Base-by-base conservation (phyloP, 2,113 vertebrate species). In the Gambusia affinis region DNA sequence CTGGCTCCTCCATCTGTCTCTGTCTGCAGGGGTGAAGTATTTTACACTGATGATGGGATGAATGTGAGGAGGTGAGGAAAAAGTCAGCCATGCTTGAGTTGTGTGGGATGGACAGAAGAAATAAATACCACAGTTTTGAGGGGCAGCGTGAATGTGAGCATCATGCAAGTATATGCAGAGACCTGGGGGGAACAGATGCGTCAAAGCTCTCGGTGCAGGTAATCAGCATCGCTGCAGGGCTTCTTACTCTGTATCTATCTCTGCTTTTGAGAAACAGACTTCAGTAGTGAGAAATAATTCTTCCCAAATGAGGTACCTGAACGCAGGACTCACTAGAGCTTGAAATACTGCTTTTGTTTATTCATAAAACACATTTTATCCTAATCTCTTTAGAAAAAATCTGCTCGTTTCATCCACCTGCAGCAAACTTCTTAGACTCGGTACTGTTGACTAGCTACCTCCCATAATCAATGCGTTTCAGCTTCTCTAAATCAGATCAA, bases 1-100 rank as follows among this genome's bases (percentile, higher is more conserved):
- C 86, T 82, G 92, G 72, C 81, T 81, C 51, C 86, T 90, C 87
- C 92, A 92, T 93, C 90, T 88, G 89, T 93, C 90, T 92, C 88
- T 92, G 92, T 93, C 92, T 86, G 86, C 83, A 81, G 82, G 82
- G 84, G 85, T 85, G 90, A 92, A 85, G 88, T 84, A 85, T 91
- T 93, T 91, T 88, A 88, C 87, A 87, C 83, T 81, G 89, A 90
- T 75, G 89, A 91, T 75, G 68, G 82, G 86, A 83, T 28, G 70
- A 79, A 78, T 63, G 47, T 73, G 78, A 68, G 73, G 81, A 88
- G 73, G 80, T 47, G 79, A 76, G 78, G 78, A 79, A 84, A 88
- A 85, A 89, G 82, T 83, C 78, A 90, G 83, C 81, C 86, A 61
- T 70, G 85, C 78, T 80, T 17, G 44, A 81, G 70, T 77, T 57